Percentiles rank a stretch among this genome's conserved stretches.
These are phyloP conservation scores for Rapana venosa DNA, from an alignment of 2,888 invertebrate species.

Conservation along the genomic window DNA sequence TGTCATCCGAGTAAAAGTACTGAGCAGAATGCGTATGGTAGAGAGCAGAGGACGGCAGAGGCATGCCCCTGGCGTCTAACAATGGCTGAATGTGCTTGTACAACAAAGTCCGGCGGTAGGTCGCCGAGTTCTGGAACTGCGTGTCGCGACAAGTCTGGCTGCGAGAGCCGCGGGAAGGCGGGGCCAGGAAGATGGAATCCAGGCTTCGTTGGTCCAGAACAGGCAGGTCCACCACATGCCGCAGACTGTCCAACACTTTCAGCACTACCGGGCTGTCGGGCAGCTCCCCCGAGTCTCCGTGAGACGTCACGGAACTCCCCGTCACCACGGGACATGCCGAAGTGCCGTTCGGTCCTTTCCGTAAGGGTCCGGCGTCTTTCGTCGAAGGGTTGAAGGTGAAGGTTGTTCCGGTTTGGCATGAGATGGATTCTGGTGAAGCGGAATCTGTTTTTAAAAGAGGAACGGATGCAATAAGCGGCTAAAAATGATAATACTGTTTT, in stretches of 20 bases:
- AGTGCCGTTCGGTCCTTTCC: not conserved
- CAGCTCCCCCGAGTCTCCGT: slow-evolving; percentile 23
- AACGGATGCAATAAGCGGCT: not conserved
- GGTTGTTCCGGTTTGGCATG: not conserved
- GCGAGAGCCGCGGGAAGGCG: slow-evolving; percentile 32
- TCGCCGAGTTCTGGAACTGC: slow-evolving; percentile 42
- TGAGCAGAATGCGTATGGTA: slow-evolving; percentile 35
- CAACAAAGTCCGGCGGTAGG: slow-evolving; percentile 41
- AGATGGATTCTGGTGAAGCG: not conserved
- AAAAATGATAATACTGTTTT: not conserved
- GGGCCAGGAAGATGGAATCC: slow-evolving; percentile 49
- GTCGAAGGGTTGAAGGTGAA: not conserved
- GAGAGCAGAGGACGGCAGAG: slow-evolving; percentile 27
- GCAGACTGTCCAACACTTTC: slow-evolving; percentile 34
- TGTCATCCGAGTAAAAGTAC: slow-evolving; percentile 37
- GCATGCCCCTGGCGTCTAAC: slow-evolving; percentile 29
- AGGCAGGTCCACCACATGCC: slow-evolving; percentile 46
- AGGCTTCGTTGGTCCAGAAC: slow-evolving; percentile 47
- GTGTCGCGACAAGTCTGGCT: slow-evolving; percentile 25
- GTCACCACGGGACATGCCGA: not conserved
- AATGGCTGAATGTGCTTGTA: slow-evolving; percentile 43
- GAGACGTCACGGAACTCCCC: not conserved
- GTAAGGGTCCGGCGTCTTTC: not conserved
- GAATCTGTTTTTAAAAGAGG: not conserved
- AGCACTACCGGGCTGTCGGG: slow-evolving; percentile 33